These are phyloP conservation scores for Araneus ventricosus DNA, from an alignment of 1,140 invertebrate genomes.

Conservation along the genomic window DNA sequence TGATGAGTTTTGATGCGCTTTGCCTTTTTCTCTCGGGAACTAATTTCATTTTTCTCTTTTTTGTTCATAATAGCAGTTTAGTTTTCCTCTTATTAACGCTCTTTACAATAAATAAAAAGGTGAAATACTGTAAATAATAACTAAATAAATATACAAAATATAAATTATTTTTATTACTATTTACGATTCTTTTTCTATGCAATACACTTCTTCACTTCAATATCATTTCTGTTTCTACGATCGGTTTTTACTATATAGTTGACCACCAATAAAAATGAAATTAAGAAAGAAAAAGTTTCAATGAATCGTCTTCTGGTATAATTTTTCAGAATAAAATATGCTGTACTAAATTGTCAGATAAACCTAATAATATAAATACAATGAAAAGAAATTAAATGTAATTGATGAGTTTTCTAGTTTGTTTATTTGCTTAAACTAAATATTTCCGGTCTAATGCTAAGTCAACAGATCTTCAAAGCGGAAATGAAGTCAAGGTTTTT, in stretches of 20 bases:
- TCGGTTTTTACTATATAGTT: not conserved
- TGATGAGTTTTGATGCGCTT: slow-evolving; percentile 68
- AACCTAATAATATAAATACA: too few species aligned
- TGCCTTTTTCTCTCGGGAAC: slow-evolving; percentile 55
- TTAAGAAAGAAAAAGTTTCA: too few species aligned
- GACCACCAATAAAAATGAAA: too few species aligned
- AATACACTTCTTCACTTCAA: not conserved
- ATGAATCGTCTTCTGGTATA: too few species aligned
- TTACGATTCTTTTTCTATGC: not conserved
- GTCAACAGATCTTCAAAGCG: too few species aligned
- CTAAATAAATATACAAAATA: not conserved
- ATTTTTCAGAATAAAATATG: too few species aligned
- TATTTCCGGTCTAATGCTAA: too few species aligned
- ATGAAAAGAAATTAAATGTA: too few species aligned
- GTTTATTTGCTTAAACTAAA: too few species aligned
- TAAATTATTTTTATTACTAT: not conserved
- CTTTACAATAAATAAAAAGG: not conserved
- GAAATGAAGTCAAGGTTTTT: too few species aligned
- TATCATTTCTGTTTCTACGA: not conserved
- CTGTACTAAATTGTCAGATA: too few species aligned
- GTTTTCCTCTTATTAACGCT: not conserved
- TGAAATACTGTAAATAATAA: not conserved
- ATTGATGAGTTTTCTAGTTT: too few species aligned
- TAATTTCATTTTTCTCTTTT: slow-evolving; percentile 45
- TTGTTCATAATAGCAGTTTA: slow-evolving; percentile 47